Conservation (phyloP, 2,113 vertebrate species). For the Rhynchopsitta pachyrhyncha region DNA sequence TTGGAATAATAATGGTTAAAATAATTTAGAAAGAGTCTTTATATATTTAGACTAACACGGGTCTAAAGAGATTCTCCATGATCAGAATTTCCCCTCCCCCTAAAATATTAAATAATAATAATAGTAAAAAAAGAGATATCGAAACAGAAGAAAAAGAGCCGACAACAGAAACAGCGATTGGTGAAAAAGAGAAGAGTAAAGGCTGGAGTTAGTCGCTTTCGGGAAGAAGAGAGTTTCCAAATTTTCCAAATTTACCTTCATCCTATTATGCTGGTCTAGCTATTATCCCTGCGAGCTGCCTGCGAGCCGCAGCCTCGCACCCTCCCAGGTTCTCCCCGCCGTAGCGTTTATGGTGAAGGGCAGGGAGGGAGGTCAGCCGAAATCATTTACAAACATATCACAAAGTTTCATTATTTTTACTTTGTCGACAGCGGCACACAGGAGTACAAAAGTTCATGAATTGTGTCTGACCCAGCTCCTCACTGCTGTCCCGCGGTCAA, state of each 20-base stretch:
- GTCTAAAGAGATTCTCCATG: neutral
- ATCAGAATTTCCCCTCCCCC: neutral
- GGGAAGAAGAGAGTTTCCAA: conserved; percentile 20
- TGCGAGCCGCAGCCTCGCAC: conserved; percentile 59
- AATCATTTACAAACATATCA: conserved; percentile 96
- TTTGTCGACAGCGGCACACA: conserved; percentile 83
- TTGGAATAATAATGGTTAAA: neutral
- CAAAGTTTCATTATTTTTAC: conserved; percentile 92
- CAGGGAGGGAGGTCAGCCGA: conserved; percentile 87
- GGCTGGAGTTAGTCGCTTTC: conserved; percentile 35
- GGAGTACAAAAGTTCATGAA: conserved; percentile 88
- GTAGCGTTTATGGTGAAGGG: conserved; percentile 81
- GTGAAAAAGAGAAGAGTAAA: conserved; percentile 20
- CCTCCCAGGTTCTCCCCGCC: conserved; percentile 67
- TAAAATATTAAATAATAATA: neutral
- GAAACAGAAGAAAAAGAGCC: conserved; percentile 23
- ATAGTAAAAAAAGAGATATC: neutral
- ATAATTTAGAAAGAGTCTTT: neutral
- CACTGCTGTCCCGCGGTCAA: conserved; percentile 58
- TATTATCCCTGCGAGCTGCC: conserved; percentile 48
- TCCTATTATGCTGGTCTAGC: conserved; percentile 47
- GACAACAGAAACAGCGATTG: conserved; percentile 8
- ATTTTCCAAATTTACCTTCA: conserved; percentile 69
- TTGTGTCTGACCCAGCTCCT: conserved; percentile 78
- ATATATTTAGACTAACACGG: neutral